These are phyloP conservation scores for Drosophila mulleri DNA, from an alignment of 2,888 invertebrate species.

Conservation along the genomic window DNA sequence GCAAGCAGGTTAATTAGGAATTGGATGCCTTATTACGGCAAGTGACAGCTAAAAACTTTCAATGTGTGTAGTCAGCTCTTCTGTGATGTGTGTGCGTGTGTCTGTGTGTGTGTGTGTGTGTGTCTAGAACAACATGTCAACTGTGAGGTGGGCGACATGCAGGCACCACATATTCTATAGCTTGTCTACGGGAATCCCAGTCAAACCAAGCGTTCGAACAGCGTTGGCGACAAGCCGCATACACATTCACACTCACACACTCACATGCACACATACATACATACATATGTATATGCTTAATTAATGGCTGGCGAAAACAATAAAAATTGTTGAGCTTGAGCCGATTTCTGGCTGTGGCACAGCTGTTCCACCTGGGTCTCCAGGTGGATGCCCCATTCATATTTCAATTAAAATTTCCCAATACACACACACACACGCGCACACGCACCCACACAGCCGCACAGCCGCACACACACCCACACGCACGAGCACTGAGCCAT, in stretches of 20 bases:
- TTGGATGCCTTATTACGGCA: background rate
- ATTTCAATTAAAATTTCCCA: constrained; percentile 32
- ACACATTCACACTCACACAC: background rate
- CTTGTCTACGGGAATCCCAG: background rate
- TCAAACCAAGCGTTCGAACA: background rate
- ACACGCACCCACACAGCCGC: background rate
- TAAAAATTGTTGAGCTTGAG: background rate
- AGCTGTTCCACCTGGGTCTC: constrained; percentile 4
- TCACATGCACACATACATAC: background rate
- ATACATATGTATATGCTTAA: background rate
- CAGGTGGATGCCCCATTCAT: constrained; percentile 12
- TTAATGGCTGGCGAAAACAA: background rate
- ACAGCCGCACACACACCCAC: too few relatives aligned
- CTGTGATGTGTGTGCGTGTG: too few relatives aligned
- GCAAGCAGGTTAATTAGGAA: background rate
- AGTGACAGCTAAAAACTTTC: constrained; percentile 4
- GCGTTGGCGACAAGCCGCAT: background rate
- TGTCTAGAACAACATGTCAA: constrained; percentile 4
- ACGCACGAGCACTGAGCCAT: background rate
- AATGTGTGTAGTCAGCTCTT: background rate
- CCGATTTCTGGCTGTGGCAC: constrained; percentile 10
- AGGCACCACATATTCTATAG: background rate
- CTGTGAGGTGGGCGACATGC: background rate
- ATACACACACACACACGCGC: constrained; percentile 5
- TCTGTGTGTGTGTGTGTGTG: background rate